Base-by-base conservation (phyloP, 1,140 invertebrate species). In the Cydia amplana region DNA sequence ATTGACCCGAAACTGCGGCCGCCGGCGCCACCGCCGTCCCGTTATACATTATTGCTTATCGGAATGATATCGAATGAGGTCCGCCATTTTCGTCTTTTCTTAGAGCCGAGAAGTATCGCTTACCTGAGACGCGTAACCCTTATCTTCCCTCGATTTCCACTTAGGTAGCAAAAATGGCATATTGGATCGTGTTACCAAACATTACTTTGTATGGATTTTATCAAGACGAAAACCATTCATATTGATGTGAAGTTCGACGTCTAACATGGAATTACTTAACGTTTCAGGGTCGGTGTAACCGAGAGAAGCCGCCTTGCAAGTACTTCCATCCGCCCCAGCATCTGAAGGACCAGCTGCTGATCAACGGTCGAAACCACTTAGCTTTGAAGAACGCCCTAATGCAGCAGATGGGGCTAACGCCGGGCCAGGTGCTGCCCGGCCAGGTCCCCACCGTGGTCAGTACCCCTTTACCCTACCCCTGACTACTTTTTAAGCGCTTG, bases 281-380 rank as follows among this genome's bases (percentile, higher is more conserved):
- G 85, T 95, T 95, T 78, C 93, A 99, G 99, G 99, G 99, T 88
- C 98, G 99, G 93, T 99, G 99, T 95, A 99, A 99, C 93, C 96
- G 99, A 87, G 99, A 99, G 94, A 99, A 99, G 92, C 99, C 99
- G 79, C 99, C 99, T 82, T 99, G 99, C 97, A 99, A 99, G 95
- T 99, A 99, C 94, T 99, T 99, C 94, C 99, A 99, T 95, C 99
- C 98, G 79, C 99, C 99, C 81, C 98, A 99, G 92, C 99, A 99
- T 93, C 95, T 99, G 81, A 99, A 99, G 95, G 99, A 99, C 94
- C 99, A 99, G 94, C 95, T 99, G 88, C 95, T 99, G 91, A 99
- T 99, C 95, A 99, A 99, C 94, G 99, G 99, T 77, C 95, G 98
- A 86, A 99, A 99, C 95, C 99, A 99, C 94, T 95, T 99, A 93